Base-by-base conservation (phyloP, 2,113 vertebrate species). In the Phrynocephalus versicolor region DNA sequence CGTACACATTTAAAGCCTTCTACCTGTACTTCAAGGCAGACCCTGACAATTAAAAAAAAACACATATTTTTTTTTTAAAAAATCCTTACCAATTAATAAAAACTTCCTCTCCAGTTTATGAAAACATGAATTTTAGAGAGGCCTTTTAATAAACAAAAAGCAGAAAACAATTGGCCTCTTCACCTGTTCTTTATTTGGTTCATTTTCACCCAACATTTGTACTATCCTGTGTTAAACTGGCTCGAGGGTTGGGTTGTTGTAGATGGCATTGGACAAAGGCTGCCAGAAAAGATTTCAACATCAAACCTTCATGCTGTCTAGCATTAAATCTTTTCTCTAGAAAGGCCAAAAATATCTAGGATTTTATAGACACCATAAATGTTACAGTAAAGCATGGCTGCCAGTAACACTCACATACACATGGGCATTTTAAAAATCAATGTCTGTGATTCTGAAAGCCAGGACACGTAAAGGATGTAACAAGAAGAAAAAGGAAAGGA, bases 161-260 rank as follows among this genome's bases (percentile, higher is more conserved):
- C 45, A 51, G 10, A 51, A 10, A 5, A 5, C 45, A 51, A 51
- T 6, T 51, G 45, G 45, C 10, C 45, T 6, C 45, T 19, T 62
- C 21, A 62, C 60, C 60, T 62, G 21, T 23, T 19, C 45, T 5
- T 62, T 21, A 5, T 21, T 16, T 62, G n/a, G 21, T 62, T 62
- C 39, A 33, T 4, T 27, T 21, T 10, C 39, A 64, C 30, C 19
- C 13, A 12, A 51, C 57, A 27, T 41, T 62, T 27, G 39, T 62
- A 62, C 2, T 30, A 87, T 3, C 74, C 77, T 88, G 84, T 39
- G 80, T 91, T 82, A 89, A 93, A 88, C 62, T 72, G 90, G 89
- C 79, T 9, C 85, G 51, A 60, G 90, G 75, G 2, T 58, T 88
- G 86, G 87, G 62, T 82, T 77, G 80, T 81, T 78, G 67, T 79